Conservation (phyloP, 2,797 vertebrate species). For the Eulemur mongoz region DNA sequence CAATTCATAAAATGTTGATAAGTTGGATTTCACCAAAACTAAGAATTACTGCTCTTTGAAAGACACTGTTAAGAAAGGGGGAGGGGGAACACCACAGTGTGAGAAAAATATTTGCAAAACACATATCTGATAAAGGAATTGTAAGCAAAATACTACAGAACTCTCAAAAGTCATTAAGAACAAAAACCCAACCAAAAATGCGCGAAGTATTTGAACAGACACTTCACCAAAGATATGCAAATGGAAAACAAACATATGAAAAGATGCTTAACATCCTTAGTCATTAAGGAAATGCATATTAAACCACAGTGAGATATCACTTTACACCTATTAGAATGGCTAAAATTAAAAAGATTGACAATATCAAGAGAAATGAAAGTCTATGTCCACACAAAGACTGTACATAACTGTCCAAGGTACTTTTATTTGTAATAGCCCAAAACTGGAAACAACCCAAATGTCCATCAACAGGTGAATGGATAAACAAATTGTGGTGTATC, state of each 20-base stretch:
- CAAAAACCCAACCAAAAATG: background rate
- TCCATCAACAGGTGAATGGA: background rate
- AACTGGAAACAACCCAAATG: background rate
- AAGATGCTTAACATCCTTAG: background rate
- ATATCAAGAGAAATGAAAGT: background rate
- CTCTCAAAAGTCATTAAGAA: background rate
- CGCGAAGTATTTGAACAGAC: background rate
- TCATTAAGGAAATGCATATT: background rate
- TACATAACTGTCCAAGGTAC: background rate
- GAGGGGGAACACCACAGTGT: background rate
- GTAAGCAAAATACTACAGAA: constrained; percentile 4
- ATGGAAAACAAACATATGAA: background rate
- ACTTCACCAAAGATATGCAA: background rate
- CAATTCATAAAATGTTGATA: background rate
- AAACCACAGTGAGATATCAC: background rate
- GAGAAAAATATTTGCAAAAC: constrained; percentile 33
- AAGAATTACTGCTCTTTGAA: background rate
- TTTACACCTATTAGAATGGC: background rate
- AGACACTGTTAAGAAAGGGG: background rate
- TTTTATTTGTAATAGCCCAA: background rate
- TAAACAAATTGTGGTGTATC: background rate
- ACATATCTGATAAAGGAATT: constrained; percentile 20
- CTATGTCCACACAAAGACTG: background rate
- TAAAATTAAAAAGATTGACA: background rate
- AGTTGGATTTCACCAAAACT: constrained; percentile 11